Percentiles rank a stretch among this genome's conserved stretches.
Evolutionary conservation across 2,888 invertebrate species (phyloP).

Genomic region (Deilephila elpenor): DNA sequence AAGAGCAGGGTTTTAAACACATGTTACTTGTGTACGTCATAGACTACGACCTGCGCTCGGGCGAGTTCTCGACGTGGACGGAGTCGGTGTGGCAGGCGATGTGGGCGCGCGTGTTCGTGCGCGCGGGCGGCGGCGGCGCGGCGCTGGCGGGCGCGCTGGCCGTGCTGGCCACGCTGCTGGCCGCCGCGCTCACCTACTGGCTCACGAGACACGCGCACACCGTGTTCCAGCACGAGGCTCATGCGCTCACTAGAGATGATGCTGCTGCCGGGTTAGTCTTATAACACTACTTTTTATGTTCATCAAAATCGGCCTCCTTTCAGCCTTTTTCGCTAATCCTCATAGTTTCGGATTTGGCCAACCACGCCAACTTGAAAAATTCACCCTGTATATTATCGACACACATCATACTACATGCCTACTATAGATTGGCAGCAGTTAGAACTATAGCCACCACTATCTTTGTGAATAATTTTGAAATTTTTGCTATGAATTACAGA

Average conservation of each 20-base stretch:
- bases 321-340: too few species aligned
- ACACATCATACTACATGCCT: too few species aligned
- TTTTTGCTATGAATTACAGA: too few species aligned
- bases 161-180: constrained; percentile 52
- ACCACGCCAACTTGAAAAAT: too few species aligned
- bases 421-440: too few species aligned
- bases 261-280: constrained; percentile 56
- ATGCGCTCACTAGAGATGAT: constrained; percentile 47
- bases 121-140: constrained; percentile 85
- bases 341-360: too few species aligned
- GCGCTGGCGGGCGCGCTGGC: constrained; percentile 59
- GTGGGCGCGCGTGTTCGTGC: constrained; percentile 90
- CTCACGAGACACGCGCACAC: constrained; percentile 52
- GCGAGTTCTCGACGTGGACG: constrained; percentile 93
- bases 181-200: constrained; percentile 67
- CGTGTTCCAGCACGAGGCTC: constrained; percentile 54
- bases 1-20: too few species aligned
- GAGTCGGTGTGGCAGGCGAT: constrained; percentile 93
- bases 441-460: too few species aligned
- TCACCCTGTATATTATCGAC: too few species aligned
- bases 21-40: not conserved
- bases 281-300: too few species aligned
- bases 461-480: too few species aligned
- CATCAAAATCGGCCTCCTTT: too few species aligned
- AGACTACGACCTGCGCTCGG: constrained; percentile 92